phyloP scores from a whole-genome alignment of 2,113 vertebrate species.

The Promerops cafer region DNA sequence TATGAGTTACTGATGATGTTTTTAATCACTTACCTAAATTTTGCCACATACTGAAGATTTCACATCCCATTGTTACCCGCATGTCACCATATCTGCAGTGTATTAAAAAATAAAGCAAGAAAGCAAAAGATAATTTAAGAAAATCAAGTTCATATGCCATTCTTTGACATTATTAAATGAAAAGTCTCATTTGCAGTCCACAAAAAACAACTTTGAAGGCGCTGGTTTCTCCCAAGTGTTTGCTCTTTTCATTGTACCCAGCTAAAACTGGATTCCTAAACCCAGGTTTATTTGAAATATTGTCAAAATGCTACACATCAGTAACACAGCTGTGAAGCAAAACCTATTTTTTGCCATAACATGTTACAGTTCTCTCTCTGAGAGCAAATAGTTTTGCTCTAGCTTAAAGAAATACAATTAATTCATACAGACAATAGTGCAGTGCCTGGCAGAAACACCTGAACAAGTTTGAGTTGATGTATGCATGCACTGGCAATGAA shows the following conservation, averaged over 20 bases:
- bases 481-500: not conserved
- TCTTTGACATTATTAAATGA: not conserved
- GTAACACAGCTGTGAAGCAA: not conserved
- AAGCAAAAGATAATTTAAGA: not conserved
- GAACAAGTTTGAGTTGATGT: not conserved
- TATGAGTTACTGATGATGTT: not conserved
- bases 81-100: constrained; percentile 92
- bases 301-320: not conserved
- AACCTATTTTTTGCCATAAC: not conserved
- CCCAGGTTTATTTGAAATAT: not conserved
- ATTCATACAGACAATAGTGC: not conserved
- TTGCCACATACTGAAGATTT: constrained; percentile 99
- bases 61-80: constrained; percentile 99
- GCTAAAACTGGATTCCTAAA: not conserved
- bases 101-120: constrained; percentile 17
- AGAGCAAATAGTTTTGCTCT: not conserved
- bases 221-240: not conserved
- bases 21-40: constrained; percentile 84
- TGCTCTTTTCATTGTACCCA: not conserved
- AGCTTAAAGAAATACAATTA: not conserved
- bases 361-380: not conserved
- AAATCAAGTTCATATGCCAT: not conserved
- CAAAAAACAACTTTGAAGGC: not conserved
- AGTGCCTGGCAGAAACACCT: not conserved
- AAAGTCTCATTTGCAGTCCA: not conserved